A percentile compares a stretch with the other conserved stretches of the same genome.
These are phyloP conservation scores for Cephus runcator DNA, from an alignment of 2,888 invertebrate genomes.

Conservation along the genomic window DNA sequence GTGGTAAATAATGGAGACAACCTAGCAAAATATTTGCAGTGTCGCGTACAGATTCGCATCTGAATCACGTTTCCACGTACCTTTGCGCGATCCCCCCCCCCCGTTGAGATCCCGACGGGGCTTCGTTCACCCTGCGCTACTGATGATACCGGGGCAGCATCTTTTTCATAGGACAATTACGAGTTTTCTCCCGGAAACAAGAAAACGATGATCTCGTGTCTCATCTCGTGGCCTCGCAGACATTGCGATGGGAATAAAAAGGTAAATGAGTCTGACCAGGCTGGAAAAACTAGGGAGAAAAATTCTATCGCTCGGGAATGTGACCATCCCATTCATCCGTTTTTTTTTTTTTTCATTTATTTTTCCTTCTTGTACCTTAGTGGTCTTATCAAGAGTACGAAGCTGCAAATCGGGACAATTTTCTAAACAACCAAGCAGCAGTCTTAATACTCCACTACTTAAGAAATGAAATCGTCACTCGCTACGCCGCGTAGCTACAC, in stretches of 20 bases:
- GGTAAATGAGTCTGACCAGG: not conserved
- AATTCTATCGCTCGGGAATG: not conserved
- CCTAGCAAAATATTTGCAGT: not conserved
- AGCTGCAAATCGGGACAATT: not conserved
- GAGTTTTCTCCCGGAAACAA: not conserved
- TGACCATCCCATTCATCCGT: not conserved
- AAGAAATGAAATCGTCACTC: not conserved
- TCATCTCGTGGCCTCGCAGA: not conserved
- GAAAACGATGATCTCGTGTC: not conserved
- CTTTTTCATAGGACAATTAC: not conserved
- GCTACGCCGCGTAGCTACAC: not conserved
- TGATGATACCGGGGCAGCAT: not conserved
- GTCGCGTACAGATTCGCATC: not conserved
- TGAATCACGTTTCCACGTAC: not conserved
- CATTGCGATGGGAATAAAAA: not conserved
- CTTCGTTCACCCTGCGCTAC: not conserved
- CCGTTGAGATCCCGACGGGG: not conserved
- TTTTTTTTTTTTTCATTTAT: not conserved
- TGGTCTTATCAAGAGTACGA: not conserved
- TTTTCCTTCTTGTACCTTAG: not conserved
- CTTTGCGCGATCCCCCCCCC: too few relatives aligned
- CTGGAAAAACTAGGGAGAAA: not conserved
- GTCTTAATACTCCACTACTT: not conserved
- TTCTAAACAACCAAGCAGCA: not conserved
- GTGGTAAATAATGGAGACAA: not conserved